These are phyloP conservation scores for Alosa sapidissima DNA, from an alignment of 2,797 vertebrate species.

Conservation along the genomic window DNA sequence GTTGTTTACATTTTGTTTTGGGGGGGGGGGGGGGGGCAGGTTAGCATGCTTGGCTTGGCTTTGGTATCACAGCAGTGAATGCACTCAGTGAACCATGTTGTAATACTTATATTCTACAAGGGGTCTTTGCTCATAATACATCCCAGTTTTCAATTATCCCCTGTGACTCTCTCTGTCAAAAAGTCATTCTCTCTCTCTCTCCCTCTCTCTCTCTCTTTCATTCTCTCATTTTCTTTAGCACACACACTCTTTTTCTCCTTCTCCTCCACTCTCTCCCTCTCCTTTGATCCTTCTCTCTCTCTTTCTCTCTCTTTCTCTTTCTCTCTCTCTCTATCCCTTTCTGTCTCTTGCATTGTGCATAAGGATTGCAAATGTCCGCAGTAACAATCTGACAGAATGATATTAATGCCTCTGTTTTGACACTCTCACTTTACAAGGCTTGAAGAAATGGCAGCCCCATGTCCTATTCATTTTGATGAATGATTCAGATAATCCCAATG, in stretches of 20 bases:
- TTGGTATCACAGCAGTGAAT: slow-evolving; percentile 45
- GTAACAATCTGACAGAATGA: slow-evolving; percentile 42
- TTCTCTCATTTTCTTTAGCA: background rate
- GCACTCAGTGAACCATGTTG: slow-evolving; percentile 43
- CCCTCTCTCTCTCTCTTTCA: slow-evolving; percentile 9
- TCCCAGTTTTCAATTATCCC: slow-evolving; percentile 42
- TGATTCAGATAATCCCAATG: slow-evolving; percentile 44
- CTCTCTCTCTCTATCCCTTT: background rate
- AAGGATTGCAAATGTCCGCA: slow-evolving; percentile 44
- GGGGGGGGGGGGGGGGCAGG: background rate
- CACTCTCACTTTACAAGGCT: slow-evolving; percentile 46
- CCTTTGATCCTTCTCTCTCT: background rate
- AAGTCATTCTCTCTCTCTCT: slow-evolving; percentile 12
- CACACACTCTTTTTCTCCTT: background rate
- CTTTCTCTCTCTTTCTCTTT: background rate
- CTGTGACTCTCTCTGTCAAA: slow-evolving; percentile 30
- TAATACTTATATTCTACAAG: slow-evolving; percentile 39
- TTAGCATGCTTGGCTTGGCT: slow-evolving; percentile 25
- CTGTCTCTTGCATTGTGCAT: slow-evolving; percentile 20
- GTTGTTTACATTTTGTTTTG: background rate
- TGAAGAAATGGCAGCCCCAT: slow-evolving; percentile 49
- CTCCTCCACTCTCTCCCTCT: background rate
- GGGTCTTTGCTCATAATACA: slow-evolving; percentile 40
- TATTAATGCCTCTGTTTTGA: slow-evolving; percentile 50
- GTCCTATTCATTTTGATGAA: slow-evolving; percentile 50